Conservation (phyloP, 2,113 vertebrate genomes). For the Leucosticte australis region DNA sequence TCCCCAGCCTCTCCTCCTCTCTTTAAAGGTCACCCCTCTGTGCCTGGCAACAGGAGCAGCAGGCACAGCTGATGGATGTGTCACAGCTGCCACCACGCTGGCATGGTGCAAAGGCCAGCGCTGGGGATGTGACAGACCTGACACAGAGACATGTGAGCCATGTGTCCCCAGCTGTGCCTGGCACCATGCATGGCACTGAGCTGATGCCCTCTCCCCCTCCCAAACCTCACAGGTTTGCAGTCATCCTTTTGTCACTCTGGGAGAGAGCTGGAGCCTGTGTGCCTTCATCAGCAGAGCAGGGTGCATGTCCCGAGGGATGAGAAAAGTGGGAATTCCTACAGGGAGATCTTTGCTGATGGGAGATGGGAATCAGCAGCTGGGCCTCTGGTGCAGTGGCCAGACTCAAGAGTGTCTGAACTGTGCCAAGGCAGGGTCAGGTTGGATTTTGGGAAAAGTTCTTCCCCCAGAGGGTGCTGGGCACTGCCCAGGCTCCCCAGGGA, state of each 20-base stretch:
- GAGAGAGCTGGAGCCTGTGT: neutral
- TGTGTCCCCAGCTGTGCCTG: rapidly evolving
- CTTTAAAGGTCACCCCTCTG: neutral
- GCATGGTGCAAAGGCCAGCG: neutral
- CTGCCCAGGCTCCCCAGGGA: neutral
- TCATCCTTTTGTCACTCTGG: neutral
- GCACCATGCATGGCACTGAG: rapidly evolving
- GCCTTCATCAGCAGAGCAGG: neutral
- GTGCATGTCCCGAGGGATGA: rapidly evolving
- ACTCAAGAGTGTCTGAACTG: neutral
- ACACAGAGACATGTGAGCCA: rapidly evolving
- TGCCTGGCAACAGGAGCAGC: neutral
- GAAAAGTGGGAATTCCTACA: neutral
- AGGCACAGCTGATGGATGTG: neutral
- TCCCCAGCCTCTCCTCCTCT: neutral
- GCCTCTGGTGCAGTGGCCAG: neutral
- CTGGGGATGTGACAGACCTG: neutral
- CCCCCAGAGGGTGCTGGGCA: neutral
- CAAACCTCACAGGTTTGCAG: neutral
- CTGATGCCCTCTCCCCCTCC: neutral
- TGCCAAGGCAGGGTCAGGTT: rapidly evolving
- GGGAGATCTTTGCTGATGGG: neutral
- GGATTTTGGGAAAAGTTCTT: neutral
- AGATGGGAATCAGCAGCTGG: neutral
- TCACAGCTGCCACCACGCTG: neutral